Evolutionary conservation across 2,113 vertebrate species (phyloP).

Genomic region (Aplodontia rufa): DNA sequence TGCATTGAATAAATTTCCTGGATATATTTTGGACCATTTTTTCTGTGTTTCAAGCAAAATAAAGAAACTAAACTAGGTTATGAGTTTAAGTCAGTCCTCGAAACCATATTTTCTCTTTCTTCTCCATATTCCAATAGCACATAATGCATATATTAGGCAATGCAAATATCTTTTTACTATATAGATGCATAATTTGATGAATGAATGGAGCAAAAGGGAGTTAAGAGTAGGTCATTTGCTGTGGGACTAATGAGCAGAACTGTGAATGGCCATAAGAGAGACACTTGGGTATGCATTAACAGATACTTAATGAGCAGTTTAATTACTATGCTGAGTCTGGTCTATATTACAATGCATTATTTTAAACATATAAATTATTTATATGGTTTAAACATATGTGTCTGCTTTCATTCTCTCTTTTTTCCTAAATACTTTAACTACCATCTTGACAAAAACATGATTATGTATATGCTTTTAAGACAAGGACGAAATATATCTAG

Average conservation of each 20-base stretch:
- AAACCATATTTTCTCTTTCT: neutral
- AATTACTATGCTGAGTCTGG: conserved; percentile 48
- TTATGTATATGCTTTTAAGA: conserved; percentile 16
- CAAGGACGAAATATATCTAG: conserved; percentile 30
- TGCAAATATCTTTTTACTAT: neutral
- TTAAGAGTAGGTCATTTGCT: conserved; percentile 6
- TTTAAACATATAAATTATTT: conserved; percentile 65
- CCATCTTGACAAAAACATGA: conserved; percentile 33
- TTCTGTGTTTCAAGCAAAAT: neutral
- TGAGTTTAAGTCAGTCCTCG: neutral
- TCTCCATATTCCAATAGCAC: neutral
- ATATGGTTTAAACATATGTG: conserved; percentile 49
- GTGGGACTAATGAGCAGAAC: conserved; percentile 21
- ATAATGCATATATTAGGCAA: neutral
- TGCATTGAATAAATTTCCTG: neutral
- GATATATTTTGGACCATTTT: neutral
- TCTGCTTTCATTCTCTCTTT: conserved; percentile 26
- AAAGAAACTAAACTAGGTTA: neutral
- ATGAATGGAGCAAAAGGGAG: neutral
- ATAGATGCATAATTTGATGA: neutral
- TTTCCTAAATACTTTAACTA: conserved; percentile 54
- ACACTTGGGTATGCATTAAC: conserved; percentile 30
- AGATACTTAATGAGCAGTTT: conserved; percentile 65
- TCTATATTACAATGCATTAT: conserved; percentile 51
- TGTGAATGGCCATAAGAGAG: conserved; percentile 7